Percentiles rank a stretch among this genome's conserved stretches.
These are phyloP conservation scores for Zosterops hypoxanthus DNA, from an alignment of 2,113 vertebrate genomes.

Conservation along the genomic window DNA sequence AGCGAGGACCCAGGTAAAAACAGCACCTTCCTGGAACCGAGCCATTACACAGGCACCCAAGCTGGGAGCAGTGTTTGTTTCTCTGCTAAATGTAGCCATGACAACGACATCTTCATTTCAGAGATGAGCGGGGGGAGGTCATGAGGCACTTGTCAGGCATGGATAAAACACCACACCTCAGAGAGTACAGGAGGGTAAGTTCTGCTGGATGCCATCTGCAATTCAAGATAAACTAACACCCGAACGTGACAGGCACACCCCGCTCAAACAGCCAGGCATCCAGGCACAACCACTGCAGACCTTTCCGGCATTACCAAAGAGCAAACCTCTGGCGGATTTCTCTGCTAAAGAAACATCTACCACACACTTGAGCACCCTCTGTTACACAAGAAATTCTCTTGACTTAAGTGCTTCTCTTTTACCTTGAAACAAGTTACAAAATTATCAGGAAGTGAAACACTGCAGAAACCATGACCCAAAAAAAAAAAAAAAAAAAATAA, in stretches of 20 bases:
- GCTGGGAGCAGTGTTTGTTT: neutral
- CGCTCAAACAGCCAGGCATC: neutral
- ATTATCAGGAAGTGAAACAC: neutral
- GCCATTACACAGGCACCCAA: neutral
- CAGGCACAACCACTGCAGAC: neutral
- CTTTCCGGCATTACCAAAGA: neutral
- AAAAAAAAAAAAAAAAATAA: neutral
- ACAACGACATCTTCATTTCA: slow-evolving; percentile 48
- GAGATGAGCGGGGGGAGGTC: neutral
- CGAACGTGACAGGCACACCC: neutral
- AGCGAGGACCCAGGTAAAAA: neutral
- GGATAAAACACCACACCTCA: neutral
- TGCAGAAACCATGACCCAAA: neutral
- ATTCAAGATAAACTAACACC: neutral
- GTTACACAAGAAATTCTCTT: neutral
- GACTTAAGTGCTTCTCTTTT: neutral
- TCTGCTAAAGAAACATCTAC: neutral
- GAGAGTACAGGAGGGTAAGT: neutral
- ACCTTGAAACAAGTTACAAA: neutral
- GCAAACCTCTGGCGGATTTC: neutral
- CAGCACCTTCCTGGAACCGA: neutral
- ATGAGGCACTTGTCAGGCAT: neutral
- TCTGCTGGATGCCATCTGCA: neutral
- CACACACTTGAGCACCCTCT: accelerated
- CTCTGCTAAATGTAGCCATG: neutral